phyloP scores from a whole-genome alignment of 2,888 invertebrate species.

The Galeruca laticollis region DNA sequence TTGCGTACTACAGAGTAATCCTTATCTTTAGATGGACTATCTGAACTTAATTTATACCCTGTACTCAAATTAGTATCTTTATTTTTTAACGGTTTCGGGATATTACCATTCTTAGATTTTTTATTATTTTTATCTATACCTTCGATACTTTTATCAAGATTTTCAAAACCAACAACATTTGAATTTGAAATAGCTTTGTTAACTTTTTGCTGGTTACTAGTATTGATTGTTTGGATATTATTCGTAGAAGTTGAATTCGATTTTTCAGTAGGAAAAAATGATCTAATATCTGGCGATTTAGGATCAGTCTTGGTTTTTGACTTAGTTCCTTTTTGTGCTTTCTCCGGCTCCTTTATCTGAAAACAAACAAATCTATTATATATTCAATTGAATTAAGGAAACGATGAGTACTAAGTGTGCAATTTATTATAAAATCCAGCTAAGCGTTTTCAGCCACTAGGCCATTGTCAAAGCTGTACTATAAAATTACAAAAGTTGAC shows the following conservation, averaged over 20 bases:
- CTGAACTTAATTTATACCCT: conserved; percentile 1
- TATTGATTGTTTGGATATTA: conserved; percentile 43
- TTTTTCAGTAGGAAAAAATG: conserved; percentile 49
- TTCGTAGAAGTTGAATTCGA: not conserved
- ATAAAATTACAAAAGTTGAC: no score
- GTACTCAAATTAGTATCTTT: not conserved
- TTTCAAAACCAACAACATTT: conserved; percentile 54
- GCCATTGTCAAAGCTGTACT: no score
- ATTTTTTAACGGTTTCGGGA: conserved; percentile 7
- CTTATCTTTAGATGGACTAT: conserved; percentile 29
- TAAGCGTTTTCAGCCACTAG: no score
- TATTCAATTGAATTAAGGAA: no score
- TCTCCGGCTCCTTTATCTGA: conserved; percentile 55
- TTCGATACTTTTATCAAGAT: conserved; percentile 39
- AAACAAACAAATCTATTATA: conserved; percentile 20
- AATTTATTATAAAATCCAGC: no score
- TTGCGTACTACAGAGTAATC: conserved; percentile 62
- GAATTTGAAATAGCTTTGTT: conserved; percentile 48
- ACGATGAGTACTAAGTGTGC: no score
- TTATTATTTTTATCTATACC: conserved; percentile 11
- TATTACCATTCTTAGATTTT: not conserved
- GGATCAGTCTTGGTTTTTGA: conserved; percentile 42
- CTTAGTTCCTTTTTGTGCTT: conserved; percentile 47
- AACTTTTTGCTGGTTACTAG: conserved; percentile 39
- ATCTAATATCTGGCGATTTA: conserved; percentile 53